A percentile compares a stretch with the other conserved stretches of the same genome.
Evolutionary conservation across 2,797 vertebrate species (phyloP).

Genomic region (Myripristis jacobus): DNA sequence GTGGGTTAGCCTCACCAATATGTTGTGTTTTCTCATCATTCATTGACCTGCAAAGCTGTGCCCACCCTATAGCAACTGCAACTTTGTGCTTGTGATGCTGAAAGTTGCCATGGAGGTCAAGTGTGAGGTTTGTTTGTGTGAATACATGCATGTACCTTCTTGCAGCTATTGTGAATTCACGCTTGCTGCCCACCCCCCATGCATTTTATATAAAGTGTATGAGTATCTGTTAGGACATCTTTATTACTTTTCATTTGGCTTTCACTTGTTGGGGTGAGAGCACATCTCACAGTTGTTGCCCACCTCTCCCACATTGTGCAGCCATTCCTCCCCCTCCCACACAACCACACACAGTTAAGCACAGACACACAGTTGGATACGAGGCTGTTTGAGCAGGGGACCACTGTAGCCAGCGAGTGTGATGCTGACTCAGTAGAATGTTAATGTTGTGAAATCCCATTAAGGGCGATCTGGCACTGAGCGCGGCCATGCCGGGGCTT

Average conservation of each 20-base stretch:
- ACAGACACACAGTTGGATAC: background rate
- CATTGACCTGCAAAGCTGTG: too few species aligned
- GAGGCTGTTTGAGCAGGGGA: constrained; percentile 40
- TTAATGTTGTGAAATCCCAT: constrained; percentile 76
- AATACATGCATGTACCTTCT: too few species aligned
- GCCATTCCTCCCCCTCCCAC: background rate
- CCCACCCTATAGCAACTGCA: too few species aligned
- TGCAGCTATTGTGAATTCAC: too few species aligned
- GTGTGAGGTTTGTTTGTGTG: too few species aligned
- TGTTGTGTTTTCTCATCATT: too few species aligned
- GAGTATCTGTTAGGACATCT: background rate
- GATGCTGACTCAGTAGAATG: constrained; percentile 74
- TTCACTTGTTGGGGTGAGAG: background rate
- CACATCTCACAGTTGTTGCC: background rate
- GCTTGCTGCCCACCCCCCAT: too few species aligned
- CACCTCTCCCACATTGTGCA: background rate
- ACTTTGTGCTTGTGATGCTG: too few species aligned
- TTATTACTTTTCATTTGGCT: too few species aligned
- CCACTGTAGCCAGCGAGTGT: constrained; percentile 45
- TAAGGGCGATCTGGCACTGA: constrained; percentile 62
- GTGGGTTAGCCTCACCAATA: too few species aligned
- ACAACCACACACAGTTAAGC: constrained; percentile 3
- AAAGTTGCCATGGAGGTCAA: too few species aligned
- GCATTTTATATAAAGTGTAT: background rate
- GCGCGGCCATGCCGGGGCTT: constrained; percentile 42